Percentiles rank a stretch among this genome's conserved stretches.
phyloP scores from a whole-genome alignment of 2,888 invertebrate genomes.

The Eupithecia inturbata region DNA sequence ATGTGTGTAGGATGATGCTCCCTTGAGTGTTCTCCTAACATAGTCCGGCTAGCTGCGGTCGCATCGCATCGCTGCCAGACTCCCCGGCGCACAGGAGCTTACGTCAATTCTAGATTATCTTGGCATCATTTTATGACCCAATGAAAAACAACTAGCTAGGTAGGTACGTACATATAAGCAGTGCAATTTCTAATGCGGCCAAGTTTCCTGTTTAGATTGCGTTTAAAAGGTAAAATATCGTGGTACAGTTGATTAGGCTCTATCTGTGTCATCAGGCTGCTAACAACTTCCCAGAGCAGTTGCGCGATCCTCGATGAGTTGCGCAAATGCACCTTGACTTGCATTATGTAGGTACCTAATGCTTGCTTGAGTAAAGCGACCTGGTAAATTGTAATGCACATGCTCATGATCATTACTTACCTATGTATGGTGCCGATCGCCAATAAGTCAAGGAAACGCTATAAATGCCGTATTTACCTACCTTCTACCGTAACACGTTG shows the following conservation, averaged over 20 bases:
- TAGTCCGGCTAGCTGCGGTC: constrained; percentile 48
- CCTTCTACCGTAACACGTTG: constrained; percentile 44
- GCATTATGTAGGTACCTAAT: constrained; percentile 50
- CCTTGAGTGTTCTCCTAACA: constrained; percentile 58
- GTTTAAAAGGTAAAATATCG: constrained; percentile 31
- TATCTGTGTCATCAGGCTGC: constrained; percentile 42
- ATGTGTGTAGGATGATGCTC: constrained; percentile 54
- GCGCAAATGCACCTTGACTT: constrained; percentile 73
- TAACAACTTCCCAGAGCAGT: constrained; percentile 43
- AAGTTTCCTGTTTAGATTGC: constrained; percentile 39
- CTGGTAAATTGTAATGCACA: constrained; percentile 39
- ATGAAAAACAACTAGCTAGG: constrained; percentile 23
- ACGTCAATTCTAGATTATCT: constrained; percentile 39
- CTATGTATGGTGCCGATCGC: constrained; percentile 48
- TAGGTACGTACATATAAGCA: background rate
- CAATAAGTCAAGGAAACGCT: constrained; percentile 44
- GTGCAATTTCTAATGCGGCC: background rate
- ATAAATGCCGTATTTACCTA: background rate
- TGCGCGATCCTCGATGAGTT: constrained; percentile 60
- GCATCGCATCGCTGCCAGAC: constrained; percentile 49
- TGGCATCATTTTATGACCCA: constrained; percentile 41
- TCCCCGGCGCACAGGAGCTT: constrained; percentile 52
- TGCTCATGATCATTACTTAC: constrained; percentile 43
- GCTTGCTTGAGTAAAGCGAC: constrained; percentile 40
- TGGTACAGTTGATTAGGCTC: constrained; percentile 37